These are phyloP conservation scores for Paratilapia polleni DNA, from an alignment of 2,113 vertebrate genomes.

Conservation along the genomic window DNA sequence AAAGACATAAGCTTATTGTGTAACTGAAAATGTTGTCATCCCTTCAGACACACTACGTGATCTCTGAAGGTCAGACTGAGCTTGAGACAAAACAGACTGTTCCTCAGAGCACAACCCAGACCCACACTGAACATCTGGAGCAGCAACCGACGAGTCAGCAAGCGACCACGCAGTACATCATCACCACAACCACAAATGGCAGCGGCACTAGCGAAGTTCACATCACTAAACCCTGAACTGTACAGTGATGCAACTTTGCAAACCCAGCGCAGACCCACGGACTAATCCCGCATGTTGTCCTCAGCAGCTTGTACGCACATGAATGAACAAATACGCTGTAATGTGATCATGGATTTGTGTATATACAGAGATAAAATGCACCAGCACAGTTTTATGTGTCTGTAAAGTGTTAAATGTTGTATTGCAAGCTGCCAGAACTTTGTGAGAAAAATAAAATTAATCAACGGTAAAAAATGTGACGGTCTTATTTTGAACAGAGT, in stretches of 20 bases:
- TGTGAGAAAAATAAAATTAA: constrained; percentile 5
- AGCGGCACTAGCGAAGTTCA: constrained; percentile 87
- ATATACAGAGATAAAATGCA: neutral
- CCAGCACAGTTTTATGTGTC: constrained; percentile 76
- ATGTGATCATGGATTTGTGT: constrained; percentile 11
- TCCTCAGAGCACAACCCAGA: constrained; percentile 73
- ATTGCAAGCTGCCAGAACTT: constrained; percentile 14
- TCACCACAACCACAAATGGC: constrained; percentile 91
- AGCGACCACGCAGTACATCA: constrained; percentile 93
- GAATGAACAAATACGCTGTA: neutral
- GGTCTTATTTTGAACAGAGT: constrained; percentile 17
- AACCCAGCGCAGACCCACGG: neutral
- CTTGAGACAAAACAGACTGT: constrained; percentile 86
- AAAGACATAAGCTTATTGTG: neutral
- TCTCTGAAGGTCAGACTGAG: constrained; percentile 92
- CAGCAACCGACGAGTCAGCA: constrained; percentile 80
- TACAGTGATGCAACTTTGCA: neutral
- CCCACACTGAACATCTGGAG: constrained; percentile 84
- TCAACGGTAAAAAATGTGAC: neutral
- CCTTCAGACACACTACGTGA: constrained; percentile 93
- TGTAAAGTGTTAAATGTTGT: constrained; percentile 22
- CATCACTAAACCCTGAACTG: constrained; percentile 88
- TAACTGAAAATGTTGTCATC: neutral
- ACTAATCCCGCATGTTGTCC: constrained; percentile 44
- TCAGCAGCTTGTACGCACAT: constrained; percentile 43